Conservation (phyloP, 2,797 vertebrate species). For the Gila robusta region DNA sequence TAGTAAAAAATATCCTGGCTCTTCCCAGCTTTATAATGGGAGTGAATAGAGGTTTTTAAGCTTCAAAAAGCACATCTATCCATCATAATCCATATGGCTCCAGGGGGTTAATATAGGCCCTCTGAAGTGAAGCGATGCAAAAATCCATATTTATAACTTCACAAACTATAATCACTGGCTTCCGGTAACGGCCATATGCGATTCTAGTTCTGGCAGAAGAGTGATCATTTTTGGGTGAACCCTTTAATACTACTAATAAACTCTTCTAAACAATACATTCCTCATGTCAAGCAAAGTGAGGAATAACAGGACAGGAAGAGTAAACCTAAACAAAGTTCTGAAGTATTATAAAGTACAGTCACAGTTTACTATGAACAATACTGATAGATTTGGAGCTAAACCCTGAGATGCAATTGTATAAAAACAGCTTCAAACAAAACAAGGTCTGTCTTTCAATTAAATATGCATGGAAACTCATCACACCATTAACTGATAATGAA, state of each 20-base stretch:
- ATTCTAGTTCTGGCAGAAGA: too few species aligned
- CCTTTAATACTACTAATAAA: neutral
- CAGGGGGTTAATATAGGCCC: too few species aligned
- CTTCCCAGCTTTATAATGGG: too few species aligned
- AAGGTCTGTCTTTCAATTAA: constrained; percentile 5
- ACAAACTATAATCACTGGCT: too few species aligned
- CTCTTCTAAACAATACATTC: neutral
- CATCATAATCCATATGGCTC: too few species aligned
- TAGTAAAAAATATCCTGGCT: too few species aligned
- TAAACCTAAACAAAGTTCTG: neutral
- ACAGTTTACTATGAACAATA: constrained; percentile 18
- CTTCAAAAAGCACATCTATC: too few species aligned
- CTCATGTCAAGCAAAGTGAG: neutral
- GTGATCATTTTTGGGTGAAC: too few species aligned
- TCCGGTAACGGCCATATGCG: too few species aligned
- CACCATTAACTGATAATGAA: neutral
- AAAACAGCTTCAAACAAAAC: constrained; percentile 8
- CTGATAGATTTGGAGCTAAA: constrained; percentile 3
- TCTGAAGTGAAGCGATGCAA: too few species aligned
- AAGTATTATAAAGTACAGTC: neutral
- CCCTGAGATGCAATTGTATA: constrained; percentile 22
- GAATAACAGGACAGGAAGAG: neutral
- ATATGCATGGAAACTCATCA: neutral
- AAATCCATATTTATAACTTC: too few species aligned
- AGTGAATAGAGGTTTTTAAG: too few species aligned